Conservation (phyloP, 2,888 invertebrate species). For the Meliscaeva auricollis region DNA sequence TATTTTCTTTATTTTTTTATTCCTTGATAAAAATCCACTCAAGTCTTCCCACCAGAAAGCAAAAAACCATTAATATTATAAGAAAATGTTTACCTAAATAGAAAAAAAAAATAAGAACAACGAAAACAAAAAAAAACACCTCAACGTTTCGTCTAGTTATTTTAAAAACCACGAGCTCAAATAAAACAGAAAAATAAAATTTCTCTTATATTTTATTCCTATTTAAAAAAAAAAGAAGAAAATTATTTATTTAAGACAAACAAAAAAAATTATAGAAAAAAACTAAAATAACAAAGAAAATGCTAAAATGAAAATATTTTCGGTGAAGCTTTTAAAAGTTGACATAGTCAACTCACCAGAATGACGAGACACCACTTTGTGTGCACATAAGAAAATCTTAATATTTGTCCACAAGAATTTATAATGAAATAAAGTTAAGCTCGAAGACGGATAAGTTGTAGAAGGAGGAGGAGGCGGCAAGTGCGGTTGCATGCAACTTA, state of each 20-base stretch:
- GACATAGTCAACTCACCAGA: neutral
- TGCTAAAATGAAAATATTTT: slow-evolving; percentile 1
- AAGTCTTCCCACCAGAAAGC: neutral
- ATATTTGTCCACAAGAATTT: slow-evolving; percentile 35
- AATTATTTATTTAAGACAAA: neutral
- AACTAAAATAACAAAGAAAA: neutral
- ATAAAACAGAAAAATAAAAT: neutral
- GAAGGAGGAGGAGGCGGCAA: neutral
- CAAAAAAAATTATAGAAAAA: too few species aligned
- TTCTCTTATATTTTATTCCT: neutral
- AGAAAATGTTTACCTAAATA: neutral
- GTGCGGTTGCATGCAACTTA: neutral
- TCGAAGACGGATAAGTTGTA: neutral
- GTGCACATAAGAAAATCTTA: slow-evolving; percentile 20
- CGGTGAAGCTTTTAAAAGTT: neutral
- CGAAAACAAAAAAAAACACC: slow-evolving; percentile 25
- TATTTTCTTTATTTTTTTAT: neutral
- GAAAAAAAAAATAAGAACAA: neutral
- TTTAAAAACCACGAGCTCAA: slow-evolving; percentile 1
- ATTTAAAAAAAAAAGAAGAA: neutral
- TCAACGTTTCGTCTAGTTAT: slow-evolving; percentile 3
- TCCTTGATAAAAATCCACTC: neutral
- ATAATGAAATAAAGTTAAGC: slow-evolving; percentile 16
- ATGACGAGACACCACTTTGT: slow-evolving; percentile 16
- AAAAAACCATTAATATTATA: slow-evolving; percentile 4